Percentiles rank a stretch among this genome's conserved stretches.
Conservation (phyloP, 92 coral and sea anemone genomes). For the Umimayanthus kanabou region DNA sequence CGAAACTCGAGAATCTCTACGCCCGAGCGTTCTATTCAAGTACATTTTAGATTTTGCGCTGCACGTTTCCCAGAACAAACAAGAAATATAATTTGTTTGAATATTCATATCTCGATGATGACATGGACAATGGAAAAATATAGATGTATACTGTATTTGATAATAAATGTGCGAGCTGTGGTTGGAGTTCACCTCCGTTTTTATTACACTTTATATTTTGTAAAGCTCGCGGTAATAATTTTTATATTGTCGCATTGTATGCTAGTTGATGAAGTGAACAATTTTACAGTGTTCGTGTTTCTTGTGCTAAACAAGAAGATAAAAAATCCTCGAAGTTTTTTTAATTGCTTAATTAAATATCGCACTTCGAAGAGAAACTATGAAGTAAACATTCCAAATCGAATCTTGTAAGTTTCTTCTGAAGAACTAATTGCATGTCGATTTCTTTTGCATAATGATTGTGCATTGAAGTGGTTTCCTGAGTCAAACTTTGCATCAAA, state of each 20-base stretch:
- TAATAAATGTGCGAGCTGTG: not conserved
- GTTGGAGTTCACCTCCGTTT: constrained; percentile 2
- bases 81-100: constrained; percentile 16
- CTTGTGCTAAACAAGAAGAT: not conserved
- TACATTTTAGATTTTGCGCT: not conserved
- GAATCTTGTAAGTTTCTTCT: constrained; percentile 2
- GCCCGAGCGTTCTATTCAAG: constrained; percentile 14
- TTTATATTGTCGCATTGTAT: not conserved
- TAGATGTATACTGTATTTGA: not conserved
- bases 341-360: constrained; percentile 11
- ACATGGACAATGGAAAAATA: not conserved
- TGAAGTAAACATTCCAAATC: not conserved
- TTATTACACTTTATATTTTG: not conserved
- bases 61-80: constrained; percentile 35
- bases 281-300: not conserved
- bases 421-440: not conserved
- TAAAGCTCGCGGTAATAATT: not conserved
- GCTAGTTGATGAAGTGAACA: not conserved
- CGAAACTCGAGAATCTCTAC: not conserved
- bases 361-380: not conserved
- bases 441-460: not conserved
- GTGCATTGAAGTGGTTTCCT: not conserved
- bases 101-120: constrained; percentile 32
- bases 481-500: not conserved
- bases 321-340: not conserved